Base-by-base conservation (phyloP, 2,888 invertebrate species). In the Arrhopalites spinosus region DNA sequence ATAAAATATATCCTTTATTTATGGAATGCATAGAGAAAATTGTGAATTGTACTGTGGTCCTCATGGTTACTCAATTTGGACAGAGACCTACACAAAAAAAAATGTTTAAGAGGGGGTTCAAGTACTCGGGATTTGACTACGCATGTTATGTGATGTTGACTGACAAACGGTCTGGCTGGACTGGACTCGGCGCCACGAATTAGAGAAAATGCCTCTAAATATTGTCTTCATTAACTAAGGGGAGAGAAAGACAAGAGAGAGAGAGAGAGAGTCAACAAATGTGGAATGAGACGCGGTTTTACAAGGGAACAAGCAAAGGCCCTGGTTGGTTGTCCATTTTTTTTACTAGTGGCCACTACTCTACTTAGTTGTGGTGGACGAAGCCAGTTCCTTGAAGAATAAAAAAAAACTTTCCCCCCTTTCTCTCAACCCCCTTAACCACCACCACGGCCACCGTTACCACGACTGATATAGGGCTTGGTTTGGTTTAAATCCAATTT, bases 121-220 rank as follows among this genome's bases (percentile, higher is more conserved):
- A 17, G 15, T 50, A 61, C 61, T 7, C 23, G 30, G 20, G 30
- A 72, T 30, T 20, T 64, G 50, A 64, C 47, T 47, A 72, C 72
- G 63, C 72, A 72, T 72, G 72, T 36, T 36, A 11, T 7, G 5
- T 3, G 36, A 36, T n/a, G 36, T 63, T 61, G 63, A 47, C 29
- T 36, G 30, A 45, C 59, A 15, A 23, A 43, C 69, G 71, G 63
- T 63, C 47, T 72, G 15, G 59, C 36, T 23, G 59, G 59, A 27
- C 36, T 23, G 59, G 59, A 59, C 61, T 61, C 27, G 72, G 72
- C 72, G 72, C 72, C 72, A 72, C 45, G 72, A 72, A 72, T 72
- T 72, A 72, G 63, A 63, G 72, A 63, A 63, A 53, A 25, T 50
- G 29, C 67, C 23, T n/a, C n/a, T 45, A 47, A 47, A 59, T 30